Conservation (phyloP, 2,113 vertebrate species). For the Tylochromis polylepis region DNA sequence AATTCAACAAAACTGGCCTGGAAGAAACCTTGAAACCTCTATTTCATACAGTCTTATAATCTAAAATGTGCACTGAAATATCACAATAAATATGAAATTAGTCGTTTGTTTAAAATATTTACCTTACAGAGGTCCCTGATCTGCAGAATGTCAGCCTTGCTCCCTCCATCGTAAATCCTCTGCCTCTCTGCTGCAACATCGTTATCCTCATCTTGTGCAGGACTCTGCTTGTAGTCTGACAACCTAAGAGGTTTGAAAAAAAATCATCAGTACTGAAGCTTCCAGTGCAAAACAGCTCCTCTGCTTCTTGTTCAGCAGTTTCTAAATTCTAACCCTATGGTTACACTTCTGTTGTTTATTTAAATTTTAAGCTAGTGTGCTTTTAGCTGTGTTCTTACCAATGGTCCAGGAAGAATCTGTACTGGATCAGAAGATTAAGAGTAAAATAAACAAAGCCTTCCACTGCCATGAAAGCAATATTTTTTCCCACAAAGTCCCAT, state of each 20-base stretch:
- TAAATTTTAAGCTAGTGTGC: not conserved
- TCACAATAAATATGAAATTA: not conserved
- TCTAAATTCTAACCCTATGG: not conserved
- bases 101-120: not conserved
- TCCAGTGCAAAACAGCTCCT: not conserved
- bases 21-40: not conserved
- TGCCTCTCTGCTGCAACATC: constrained; percentile 88
- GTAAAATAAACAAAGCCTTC: constrained; percentile 86
- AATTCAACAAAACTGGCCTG: not conserved
- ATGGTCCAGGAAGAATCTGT: constrained; percentile 76
- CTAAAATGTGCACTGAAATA: not conserved
- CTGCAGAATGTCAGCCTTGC: constrained; percentile 82
- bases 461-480: constrained; percentile 84
- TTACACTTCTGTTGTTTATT: not conserved
- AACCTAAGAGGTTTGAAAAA: constrained; percentile 67
- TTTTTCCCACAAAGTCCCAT: constrained; percentile 92
- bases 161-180: constrained; percentile 80
- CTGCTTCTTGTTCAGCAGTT: not conserved
- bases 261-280: not conserved
- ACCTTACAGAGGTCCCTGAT: constrained; percentile 90
- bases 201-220: constrained; percentile 78
- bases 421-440: constrained; percentile 86
- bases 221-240: constrained; percentile 39
- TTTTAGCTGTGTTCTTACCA: constrained; percentile 71
- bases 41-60: not conserved